Conservation (phyloP, 2,113 vertebrate species). For the Triplophysa tibetana region DNA sequence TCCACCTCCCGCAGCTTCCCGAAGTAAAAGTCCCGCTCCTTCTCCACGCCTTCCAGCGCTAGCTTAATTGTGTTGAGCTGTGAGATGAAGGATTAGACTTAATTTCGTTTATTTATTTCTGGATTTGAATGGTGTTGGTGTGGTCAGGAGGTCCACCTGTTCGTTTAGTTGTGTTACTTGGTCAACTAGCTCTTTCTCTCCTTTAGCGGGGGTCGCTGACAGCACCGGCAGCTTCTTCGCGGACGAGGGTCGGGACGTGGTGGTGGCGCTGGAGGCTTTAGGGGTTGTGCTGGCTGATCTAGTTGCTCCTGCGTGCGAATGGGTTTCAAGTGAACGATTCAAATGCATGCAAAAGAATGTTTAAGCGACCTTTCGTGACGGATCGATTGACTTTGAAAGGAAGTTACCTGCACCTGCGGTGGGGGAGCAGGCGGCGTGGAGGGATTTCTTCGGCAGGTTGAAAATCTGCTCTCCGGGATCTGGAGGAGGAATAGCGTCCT, state of each 20-base stretch:
- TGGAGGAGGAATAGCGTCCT: conserved; percentile 95
- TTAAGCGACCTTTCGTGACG: too few species aligned
- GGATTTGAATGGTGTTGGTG: conserved; percentile 10
- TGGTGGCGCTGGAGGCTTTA: conserved; percentile 92
- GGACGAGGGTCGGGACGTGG: conserved; percentile 93
- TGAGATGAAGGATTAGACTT: neutral
- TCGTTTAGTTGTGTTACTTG: conserved; percentile 96
- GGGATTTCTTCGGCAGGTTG: conserved; percentile 97
- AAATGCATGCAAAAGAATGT: too few species aligned
- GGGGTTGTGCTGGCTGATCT: conserved; percentile 84
- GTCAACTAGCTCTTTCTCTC: conserved; percentile 96
- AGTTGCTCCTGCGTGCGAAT: conserved; percentile 82
- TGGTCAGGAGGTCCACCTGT: conserved; percentile 74
- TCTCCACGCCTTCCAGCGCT: conserved; percentile 95
- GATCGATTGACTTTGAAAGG: neutral
- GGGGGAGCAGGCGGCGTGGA: conserved; percentile 94
- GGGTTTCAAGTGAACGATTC: conserved; percentile 24
- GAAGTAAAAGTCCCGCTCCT: conserved; percentile 98
- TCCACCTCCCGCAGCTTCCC: conserved; percentile 97
- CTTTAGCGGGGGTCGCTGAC: conserved; percentile 83
- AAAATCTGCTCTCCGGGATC: conserved; percentile 99
- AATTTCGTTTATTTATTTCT: neutral
- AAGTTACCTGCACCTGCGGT: conserved; percentile 83
- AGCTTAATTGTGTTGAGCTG: conserved; percentile 95
- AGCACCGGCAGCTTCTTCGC: conserved; percentile 89